phyloP scores from a whole-genome alignment of 2,797 vertebrate genomes.

The Carduelis carduelis region DNA sequence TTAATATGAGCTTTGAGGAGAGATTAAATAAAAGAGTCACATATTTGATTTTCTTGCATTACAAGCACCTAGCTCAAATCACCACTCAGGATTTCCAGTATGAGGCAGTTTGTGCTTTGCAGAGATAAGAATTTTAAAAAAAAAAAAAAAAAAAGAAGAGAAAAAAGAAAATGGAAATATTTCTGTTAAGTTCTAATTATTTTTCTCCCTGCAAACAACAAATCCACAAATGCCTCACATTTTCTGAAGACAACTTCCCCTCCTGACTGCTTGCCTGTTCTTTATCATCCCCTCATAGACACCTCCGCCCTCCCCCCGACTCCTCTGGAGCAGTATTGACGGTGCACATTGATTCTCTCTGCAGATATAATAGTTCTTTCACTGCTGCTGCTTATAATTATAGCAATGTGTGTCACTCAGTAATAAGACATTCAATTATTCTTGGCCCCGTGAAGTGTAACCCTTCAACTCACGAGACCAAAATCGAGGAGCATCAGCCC shows the following conservation, averaged over 20 bases:
- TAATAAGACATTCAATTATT: conserved; percentile 56
- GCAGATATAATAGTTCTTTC: conserved; percentile 53
- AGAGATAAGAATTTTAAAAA: neutral
- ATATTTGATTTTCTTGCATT: conserved; percentile 53
- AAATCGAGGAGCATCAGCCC: neutral
- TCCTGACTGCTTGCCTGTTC: conserved; percentile 34
- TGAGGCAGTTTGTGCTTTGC: conserved; percentile 19
- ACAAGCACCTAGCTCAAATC: conserved; percentile 49
- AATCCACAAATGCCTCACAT: neutral
- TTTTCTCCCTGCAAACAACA: neutral
- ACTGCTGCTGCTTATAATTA: conserved; percentile 42
- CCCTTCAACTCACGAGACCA: conserved; percentile 23
- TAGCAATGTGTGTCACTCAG: conserved; percentile 58
- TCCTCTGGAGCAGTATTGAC: conserved; percentile 32
- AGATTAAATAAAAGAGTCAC: conserved; percentile 45
- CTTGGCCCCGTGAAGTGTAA: conserved; percentile 33
- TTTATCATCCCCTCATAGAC: conserved; percentile 39
- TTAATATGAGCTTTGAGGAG: conserved; percentile 50
- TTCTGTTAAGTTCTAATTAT: conserved; percentile 1
- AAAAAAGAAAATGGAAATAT: neutral
- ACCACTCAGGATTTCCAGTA: conserved; percentile 46
- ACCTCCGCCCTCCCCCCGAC: conserved; percentile 39
- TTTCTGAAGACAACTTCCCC: conserved; percentile 47
- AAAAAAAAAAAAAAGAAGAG: neutral
- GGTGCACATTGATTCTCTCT: conserved; percentile 56